Evolutionary conservation across 2,113 vertebrate species (phyloP).

Genomic region (Larimichthys polyactis): DNA sequence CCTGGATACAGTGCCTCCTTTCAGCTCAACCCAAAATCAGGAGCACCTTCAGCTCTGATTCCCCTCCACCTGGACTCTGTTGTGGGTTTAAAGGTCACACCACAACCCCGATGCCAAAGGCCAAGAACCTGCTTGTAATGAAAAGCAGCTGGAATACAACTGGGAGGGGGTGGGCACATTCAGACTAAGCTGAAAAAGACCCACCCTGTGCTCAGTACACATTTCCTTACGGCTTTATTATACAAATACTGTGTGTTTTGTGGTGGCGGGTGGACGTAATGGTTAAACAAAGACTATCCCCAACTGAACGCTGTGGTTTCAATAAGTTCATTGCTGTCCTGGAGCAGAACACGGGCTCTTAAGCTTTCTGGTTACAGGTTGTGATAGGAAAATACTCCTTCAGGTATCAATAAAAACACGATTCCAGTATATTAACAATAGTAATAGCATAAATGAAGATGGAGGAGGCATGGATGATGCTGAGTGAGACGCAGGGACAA

Average conservation of each 20-base stretch:
- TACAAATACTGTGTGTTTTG: slow-evolving; percentile 18
- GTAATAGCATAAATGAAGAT: neutral
- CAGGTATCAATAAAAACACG: neutral
- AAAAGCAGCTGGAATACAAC: slow-evolving; percentile 68
- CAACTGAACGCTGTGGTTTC: slow-evolving; percentile 23
- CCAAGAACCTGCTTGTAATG: slow-evolving; percentile 67
- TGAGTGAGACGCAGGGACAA: neutral
- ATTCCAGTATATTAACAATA: neutral
- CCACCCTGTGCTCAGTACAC: neutral
- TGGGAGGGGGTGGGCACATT: slow-evolving; percentile 21
- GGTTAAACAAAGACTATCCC: slow-evolving; percentile 5
- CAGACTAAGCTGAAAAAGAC: slow-evolving; percentile 18
- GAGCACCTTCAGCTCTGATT: slow-evolving; percentile 49
- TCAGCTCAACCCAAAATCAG: slow-evolving; percentile 50
- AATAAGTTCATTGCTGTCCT: slow-evolving; percentile 11
- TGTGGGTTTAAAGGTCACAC: slow-evolving; percentile 68
- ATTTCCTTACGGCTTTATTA: slow-evolving; percentile 15
- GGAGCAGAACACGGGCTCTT: slow-evolving; percentile 15
- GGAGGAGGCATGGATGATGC: neutral
- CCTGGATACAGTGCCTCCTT: slow-evolving; percentile 34
- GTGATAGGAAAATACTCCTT: neutral
- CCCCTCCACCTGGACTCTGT: slow-evolving; percentile 60
- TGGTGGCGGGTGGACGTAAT: slow-evolving; percentile 7
- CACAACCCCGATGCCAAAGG: slow-evolving; percentile 59
- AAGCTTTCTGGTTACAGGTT: neutral